A percentile compares a stretch with the other conserved stretches of the same genome.
Evolutionary conservation across 2,888 invertebrate genomes (phyloP).

Genomic region (Cancer borealis): DNA sequence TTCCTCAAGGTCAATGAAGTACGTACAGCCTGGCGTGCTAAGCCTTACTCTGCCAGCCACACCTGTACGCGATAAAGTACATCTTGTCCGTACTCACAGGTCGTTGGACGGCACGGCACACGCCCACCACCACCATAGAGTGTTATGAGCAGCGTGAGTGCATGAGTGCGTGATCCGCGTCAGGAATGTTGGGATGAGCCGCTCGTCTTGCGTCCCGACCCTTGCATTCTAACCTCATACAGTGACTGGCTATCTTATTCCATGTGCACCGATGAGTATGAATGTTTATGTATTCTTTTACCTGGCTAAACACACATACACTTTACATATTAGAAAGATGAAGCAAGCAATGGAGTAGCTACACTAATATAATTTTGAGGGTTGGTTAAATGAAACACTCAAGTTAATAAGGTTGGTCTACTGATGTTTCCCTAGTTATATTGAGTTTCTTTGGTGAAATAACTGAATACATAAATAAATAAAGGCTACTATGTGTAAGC

Average conservation of each 20-base stretch:
- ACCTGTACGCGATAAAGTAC: background rate
- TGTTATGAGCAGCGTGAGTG: too few relatives aligned
- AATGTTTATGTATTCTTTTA: background rate
- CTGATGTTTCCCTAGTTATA: background rate
- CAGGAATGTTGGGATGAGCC: background rate
- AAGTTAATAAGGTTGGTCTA: background rate
- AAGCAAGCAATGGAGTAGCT: too few relatives aligned
- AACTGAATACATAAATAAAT: background rate
- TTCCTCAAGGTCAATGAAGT: background rate
- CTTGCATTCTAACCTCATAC: background rate
- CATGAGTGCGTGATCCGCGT: background rate
- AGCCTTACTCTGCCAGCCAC: background rate
- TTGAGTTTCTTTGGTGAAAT: background rate
- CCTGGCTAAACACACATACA: background rate
- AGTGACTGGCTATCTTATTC: background rate
- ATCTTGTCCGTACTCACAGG: background rate
- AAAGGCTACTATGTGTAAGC: background rate
- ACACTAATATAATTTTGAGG: background rate
- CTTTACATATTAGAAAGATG: too few relatives aligned
- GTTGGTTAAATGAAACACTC: background rate
- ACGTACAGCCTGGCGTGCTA: background rate
- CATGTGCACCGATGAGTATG: background rate
- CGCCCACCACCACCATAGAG: background rate
- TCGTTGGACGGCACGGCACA: background rate
- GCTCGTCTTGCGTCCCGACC: background rate